Percentiles rank a stretch among this genome's conserved stretches.
These are phyloP conservation scores for Gorilla gorilla DNA, from an alignment of 2,113 vertebrate genomes.

Conservation along the genomic window DNA sequence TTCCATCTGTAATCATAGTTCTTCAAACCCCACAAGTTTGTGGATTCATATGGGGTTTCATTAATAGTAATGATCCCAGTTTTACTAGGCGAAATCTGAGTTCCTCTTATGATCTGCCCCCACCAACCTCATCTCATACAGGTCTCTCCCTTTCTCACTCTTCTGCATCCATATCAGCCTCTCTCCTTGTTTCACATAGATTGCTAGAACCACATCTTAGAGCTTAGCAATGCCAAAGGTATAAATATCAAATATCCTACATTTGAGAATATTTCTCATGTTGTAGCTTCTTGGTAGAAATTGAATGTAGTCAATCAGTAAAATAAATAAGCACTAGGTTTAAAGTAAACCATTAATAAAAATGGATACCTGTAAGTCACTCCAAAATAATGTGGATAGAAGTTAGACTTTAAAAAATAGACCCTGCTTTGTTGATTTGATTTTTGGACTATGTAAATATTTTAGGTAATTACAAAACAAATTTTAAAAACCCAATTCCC, in stretches of 20 bases:
- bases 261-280: not conserved
- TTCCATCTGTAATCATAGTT: not conserved
- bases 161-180: not conserved
- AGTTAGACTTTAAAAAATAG: not conserved
- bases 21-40: not conserved
- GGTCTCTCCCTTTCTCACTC: not conserved
- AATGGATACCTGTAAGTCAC: not conserved
- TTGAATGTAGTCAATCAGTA: not conserved
- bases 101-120: not conserved
- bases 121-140: not conserved
- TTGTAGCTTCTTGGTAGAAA: constrained; percentile 15
- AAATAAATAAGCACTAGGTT: not conserved
- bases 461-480: constrained; percentile 20
- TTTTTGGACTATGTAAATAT: not conserved
- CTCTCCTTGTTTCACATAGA: not conserved
- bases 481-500: not conserved
- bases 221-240: not conserved
- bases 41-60: not conserved
- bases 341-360: constrained; percentile 23
- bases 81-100: not conserved
- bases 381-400: not conserved
- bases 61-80: not conserved
- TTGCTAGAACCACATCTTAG: not conserved
- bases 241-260: not conserved
- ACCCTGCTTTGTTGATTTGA: not conserved